phyloP scores from a whole-genome alignment of 2,113 vertebrate species.

The Engystomops pustulosus region DNA sequence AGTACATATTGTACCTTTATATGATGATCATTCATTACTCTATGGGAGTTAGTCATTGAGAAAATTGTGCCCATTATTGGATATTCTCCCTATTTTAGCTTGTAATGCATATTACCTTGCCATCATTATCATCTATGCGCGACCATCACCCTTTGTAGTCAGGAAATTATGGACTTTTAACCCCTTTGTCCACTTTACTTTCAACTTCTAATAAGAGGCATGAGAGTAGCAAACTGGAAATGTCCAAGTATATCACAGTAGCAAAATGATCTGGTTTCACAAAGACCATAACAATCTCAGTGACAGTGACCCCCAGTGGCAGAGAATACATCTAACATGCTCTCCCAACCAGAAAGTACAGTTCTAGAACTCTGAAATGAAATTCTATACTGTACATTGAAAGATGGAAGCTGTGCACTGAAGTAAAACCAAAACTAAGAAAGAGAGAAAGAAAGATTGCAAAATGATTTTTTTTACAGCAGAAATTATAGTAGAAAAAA shows the following conservation, averaged over 20 bases:
- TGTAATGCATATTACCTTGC: neutral
- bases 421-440: too few relatives aligned
- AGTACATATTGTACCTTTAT: neutral
- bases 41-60: neutral
- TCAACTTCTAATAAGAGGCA: neutral
- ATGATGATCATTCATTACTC: neutral
- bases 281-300: neutral
- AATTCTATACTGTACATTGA: too few relatives aligned
- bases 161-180: neutral
- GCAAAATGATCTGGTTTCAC: neutral
- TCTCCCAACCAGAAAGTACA: too few relatives aligned
- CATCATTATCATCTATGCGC: neutral
- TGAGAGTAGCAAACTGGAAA: neutral
- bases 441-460: too few relatives aligned
- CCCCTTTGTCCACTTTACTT: neutral
- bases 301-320: neutral
- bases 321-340: neutral
- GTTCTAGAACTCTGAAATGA: too few relatives aligned
- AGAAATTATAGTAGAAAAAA: too few relatives aligned
- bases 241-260: neutral
- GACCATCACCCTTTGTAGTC: neutral
- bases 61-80: neutral
- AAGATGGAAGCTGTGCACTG: too few relatives aligned
- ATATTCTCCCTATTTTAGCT: neutral
- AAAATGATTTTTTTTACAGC: too few relatives aligned